phyloP scores from a whole-genome alignment of 2,797 vertebrate species.

The Melopsittacus undulatus region DNA sequence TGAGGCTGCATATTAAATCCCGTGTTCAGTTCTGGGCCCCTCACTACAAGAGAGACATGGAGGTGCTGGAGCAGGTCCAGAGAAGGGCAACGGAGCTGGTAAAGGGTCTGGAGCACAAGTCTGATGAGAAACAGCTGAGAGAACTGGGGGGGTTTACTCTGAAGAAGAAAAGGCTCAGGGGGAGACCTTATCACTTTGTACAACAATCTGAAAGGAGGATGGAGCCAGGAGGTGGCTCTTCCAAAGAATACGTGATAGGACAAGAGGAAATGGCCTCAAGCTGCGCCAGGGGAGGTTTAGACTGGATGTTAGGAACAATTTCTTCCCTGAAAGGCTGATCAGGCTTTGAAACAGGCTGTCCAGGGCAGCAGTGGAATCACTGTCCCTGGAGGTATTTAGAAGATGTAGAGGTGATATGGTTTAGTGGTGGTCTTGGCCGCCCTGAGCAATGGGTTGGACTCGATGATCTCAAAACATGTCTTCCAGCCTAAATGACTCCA shows the following conservation, averaged over 20 bases:
- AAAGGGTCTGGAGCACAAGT: neutral
- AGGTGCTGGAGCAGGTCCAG: rapidly evolving
- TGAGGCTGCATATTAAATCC: rapidly evolving
- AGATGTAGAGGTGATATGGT: neutral
- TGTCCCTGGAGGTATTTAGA: neutral
- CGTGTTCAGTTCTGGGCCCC: neutral
- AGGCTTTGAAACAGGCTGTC: neutral
- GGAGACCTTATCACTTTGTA: rapidly evolving
- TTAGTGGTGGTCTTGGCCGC: neutral
- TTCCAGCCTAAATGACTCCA: neutral
- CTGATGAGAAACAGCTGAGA: rapidly evolving
- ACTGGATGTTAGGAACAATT: neutral
- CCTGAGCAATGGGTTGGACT: neutral
- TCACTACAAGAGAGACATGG: neutral
- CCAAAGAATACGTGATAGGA: neutral
- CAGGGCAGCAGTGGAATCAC: neutral
- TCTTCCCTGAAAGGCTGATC: neutral
- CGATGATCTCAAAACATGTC: neutral
- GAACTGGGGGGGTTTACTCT: neutral
- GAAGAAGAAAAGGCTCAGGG: neutral
- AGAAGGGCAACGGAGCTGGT: rapidly evolving
- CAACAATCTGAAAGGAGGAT: neutral
- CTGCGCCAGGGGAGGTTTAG: neutral
- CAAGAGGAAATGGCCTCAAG: neutral
- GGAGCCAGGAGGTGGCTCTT: neutral